These are phyloP conservation scores for Festucalex cinctus DNA, from an alignment of 2,113 vertebrate species.

Conservation along the genomic window DNA sequence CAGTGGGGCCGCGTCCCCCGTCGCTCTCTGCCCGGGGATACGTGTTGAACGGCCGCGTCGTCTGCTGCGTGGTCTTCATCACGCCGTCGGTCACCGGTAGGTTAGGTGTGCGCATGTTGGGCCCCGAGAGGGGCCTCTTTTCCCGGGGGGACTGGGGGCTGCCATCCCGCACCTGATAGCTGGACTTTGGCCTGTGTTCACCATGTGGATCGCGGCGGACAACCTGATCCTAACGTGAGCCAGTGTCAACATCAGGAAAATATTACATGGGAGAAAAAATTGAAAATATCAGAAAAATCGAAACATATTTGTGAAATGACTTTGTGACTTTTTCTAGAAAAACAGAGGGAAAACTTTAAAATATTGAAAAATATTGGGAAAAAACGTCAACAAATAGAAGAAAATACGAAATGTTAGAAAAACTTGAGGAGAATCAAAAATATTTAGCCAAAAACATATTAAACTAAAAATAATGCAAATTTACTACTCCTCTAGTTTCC, in stretches of 20 bases:
- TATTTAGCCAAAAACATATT: too few relatives aligned
- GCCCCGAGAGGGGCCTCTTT: slow-evolving; percentile 87
- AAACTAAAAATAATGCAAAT: too few relatives aligned
- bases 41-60: slow-evolving; percentile 86
- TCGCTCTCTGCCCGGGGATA: slow-evolving; percentile 87
- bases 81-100: slow-evolving; percentile 70
- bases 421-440: too few relatives aligned
- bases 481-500: too few relatives aligned
- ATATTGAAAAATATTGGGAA: too few relatives aligned
- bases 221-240: slow-evolving; percentile 51
- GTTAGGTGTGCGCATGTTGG: slow-evolving; percentile 81
- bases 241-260: background rate
- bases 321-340: too few relatives aligned
- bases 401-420: too few relatives aligned
- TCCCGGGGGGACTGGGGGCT: slow-evolving; percentile 82
- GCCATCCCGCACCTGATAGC: slow-evolving; percentile 63
- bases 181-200: slow-evolving; percentile 84
- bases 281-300: too few relatives aligned
- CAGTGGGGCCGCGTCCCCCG: slow-evolving; percentile 67
- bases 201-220: slow-evolving; percentile 66
- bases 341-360: too few relatives aligned
- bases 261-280: too few relatives aligned
- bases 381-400: too few relatives aligned
- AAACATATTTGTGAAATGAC: too few relatives aligned
- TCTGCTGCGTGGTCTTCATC: slow-evolving; percentile 76